Conservation (phyloP, 2,113 vertebrate genomes). For the Lichenostomus cassidix region DNA sequence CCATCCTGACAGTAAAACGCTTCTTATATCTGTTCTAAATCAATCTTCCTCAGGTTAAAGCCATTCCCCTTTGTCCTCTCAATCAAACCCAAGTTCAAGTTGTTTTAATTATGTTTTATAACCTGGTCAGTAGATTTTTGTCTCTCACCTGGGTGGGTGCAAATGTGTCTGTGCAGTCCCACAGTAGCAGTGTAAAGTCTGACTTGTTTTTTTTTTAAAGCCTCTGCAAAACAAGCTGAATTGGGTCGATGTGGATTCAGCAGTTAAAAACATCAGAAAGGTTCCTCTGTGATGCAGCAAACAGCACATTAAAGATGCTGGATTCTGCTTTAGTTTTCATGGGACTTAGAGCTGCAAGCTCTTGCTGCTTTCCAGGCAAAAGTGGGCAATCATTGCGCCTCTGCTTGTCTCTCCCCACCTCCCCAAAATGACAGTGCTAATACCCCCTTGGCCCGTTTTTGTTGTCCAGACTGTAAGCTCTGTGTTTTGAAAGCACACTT, state of each 20-base stretch:
- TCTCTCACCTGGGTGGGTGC: neutral
- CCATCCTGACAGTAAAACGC: neutral
- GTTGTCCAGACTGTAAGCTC: neutral
- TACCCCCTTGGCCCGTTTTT: neutral
- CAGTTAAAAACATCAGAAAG: neutral
- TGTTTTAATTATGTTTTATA: neutral
- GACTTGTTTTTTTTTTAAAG: neutral
- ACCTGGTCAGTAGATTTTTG: neutral
- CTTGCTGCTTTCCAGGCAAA: neutral
- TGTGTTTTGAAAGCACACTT: neutral
- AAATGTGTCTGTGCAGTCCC: neutral
- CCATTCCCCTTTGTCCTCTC: neutral
- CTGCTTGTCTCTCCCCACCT: neutral
- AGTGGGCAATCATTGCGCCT: fast-evolving
- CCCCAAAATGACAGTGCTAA: neutral
- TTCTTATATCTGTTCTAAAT: neutral
- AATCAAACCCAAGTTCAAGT: neutral
- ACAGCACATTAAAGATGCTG: neutral
- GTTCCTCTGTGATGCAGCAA: neutral
- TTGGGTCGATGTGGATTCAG: neutral
- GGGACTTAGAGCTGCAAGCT: neutral
- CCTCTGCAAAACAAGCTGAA: neutral
- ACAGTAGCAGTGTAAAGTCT: neutral
- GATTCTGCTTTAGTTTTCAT: neutral
- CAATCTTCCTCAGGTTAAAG: neutral